These are phyloP conservation scores for Agrypnia vestita DNA, from an alignment of 1,140 invertebrate genomes.

Conservation along the genomic window DNA sequence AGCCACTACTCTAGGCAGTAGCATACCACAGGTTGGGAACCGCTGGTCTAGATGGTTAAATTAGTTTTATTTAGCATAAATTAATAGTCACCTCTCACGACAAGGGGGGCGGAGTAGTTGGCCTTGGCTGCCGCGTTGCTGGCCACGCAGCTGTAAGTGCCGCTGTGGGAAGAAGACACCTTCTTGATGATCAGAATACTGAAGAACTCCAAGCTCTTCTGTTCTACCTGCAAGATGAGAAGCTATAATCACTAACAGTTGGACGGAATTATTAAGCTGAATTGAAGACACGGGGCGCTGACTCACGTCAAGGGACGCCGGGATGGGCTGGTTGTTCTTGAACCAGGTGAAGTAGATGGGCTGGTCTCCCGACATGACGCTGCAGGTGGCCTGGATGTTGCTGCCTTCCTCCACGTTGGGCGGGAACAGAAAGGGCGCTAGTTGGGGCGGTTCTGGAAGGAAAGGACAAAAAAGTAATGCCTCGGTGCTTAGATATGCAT, in stretches of 20 bases:
- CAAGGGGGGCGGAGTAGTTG: constrained; percentile 86
- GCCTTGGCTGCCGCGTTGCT: constrained; percentile 88
- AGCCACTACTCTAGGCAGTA: too few relatives aligned
- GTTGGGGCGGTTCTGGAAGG: constrained; percentile 78
- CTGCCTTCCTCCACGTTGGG: constrained; percentile 84
- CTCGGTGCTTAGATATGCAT: too few relatives aligned
- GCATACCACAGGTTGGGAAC: too few relatives aligned
- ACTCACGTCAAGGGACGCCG: constrained; percentile 74
- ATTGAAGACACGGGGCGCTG: background rate
- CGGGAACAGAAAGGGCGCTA: constrained; percentile 83
- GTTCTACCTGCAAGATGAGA: constrained; percentile 77
- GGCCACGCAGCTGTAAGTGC: constrained; percentile 90
- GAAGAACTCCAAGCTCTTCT: constrained; percentile 84
- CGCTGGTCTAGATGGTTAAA: too few relatives aligned
- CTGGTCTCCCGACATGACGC: constrained; percentile 87
- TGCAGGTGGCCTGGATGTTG: constrained; percentile 87
- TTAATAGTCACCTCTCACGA: constrained; percentile 86
- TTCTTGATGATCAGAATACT: constrained; percentile 86
- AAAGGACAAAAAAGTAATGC: too few relatives aligned
- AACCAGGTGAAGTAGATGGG: constrained; percentile 87
- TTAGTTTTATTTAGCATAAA: too few relatives aligned
- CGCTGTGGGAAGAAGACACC: constrained; percentile 84
- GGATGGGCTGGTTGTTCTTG: constrained; percentile 81
- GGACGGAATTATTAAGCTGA: background rate
- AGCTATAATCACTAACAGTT: background rate